phyloP scores from a whole-genome alignment of 2,113 vertebrate species.

The Aldabrachelys gigantea region DNA sequence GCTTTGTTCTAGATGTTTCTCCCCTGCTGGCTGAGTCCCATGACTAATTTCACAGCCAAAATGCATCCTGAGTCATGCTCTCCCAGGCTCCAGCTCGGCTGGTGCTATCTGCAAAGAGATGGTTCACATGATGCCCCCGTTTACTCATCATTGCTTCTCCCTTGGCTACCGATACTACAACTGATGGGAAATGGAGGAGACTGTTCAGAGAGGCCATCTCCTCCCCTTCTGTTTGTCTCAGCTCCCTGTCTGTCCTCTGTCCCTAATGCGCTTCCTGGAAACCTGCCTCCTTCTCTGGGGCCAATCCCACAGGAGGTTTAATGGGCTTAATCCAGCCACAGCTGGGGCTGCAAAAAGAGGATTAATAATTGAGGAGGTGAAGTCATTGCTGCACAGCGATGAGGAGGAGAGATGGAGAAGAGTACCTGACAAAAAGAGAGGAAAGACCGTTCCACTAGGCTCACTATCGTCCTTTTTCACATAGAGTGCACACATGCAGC shows the following conservation, averaged over 20 bases:
- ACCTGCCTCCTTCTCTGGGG: conserved; percentile 30
- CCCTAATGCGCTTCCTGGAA: conserved; percentile 59
- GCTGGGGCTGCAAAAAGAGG: neutral
- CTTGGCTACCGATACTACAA: neutral
- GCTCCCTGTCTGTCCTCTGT: neutral
- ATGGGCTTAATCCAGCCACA: conserved; percentile 42
- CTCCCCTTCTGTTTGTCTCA: neutral
- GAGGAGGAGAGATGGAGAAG: neutral
- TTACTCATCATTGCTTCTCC: rapidly evolving
- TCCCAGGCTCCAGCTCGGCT: neutral
- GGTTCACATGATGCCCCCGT: neutral
- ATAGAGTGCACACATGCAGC: rapidly evolving
- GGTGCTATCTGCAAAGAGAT: neutral
- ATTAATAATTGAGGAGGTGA: conserved; percentile 70
- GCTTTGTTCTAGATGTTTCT: neutral
- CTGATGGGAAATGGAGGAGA: neutral
- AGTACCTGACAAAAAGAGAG: neutral
- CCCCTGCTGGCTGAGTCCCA: neutral
- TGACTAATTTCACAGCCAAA: conserved; percentile 2
- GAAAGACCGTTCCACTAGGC: neutral
- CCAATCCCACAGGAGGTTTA: conserved; percentile 35
- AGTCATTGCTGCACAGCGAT: neutral
- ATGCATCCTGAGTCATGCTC: neutral
- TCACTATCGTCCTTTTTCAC: neutral
- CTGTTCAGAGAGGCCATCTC: neutral